Conservation (phyloP, 2,113 vertebrate species). For the Eptesicus fuscus region DNA sequence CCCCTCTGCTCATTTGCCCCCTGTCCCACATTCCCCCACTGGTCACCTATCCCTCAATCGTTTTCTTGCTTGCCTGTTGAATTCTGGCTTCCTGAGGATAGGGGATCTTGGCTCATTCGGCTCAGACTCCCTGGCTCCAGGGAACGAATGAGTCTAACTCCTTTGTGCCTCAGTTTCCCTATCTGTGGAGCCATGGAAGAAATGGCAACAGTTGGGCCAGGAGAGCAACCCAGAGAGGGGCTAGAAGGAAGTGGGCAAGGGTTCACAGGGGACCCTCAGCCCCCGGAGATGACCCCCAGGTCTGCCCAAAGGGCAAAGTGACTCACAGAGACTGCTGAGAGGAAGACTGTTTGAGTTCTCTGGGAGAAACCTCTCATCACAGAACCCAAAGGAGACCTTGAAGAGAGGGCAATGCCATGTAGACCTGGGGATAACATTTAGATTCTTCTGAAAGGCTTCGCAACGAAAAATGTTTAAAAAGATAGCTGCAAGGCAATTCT, state of each 20-base stretch:
- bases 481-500: background rate
- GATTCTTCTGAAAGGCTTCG: background rate
- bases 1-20: background rate
- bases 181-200: background rate
- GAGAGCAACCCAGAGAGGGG: background rate
- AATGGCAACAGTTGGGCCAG: background rate
- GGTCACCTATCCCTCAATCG: background rate
- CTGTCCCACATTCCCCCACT: background rate
- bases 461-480: background rate
- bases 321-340: background rate
- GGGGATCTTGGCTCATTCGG: background rate
- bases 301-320: background rate
- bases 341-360: background rate
- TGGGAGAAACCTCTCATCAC: background rate
- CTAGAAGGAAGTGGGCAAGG: background rate
- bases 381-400: background rate
- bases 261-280: rapidly evolving
- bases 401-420: background rate
- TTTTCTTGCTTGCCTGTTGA: background rate
- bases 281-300: too few relatives aligned
- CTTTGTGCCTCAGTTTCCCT: background rate
- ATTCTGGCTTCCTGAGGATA: background rate
- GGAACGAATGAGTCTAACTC: background rate
- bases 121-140: background rate
- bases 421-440: too few relatives aligned